Evolutionary conservation across 2,888 invertebrate genomes (phyloP).

Genomic region (Nymphalis urticae): DNA sequence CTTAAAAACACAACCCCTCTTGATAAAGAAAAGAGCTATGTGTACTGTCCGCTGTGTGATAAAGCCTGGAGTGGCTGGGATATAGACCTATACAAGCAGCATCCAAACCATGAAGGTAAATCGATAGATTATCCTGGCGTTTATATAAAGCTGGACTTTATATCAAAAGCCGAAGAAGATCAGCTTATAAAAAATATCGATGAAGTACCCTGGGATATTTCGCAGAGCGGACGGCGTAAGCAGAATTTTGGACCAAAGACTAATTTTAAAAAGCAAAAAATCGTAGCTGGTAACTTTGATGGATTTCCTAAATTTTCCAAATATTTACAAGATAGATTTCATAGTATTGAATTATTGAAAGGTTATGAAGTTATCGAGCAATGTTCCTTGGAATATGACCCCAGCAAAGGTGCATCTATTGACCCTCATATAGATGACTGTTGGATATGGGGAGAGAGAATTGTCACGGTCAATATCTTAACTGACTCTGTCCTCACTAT

Average conservation of each 20-base stretch:
- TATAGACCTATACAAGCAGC: slow-evolving; percentile 79
- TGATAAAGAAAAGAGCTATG: slow-evolving; percentile 82
- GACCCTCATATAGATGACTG: slow-evolving; percentile 99
- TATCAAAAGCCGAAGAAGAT: slow-evolving; percentile 86
- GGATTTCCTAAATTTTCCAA: slow-evolving; percentile 93
- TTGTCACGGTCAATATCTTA: slow-evolving; percentile 94
- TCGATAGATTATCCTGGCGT: slow-evolving; percentile 85
- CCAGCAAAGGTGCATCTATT: slow-evolving; percentile 93
- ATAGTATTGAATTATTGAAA: slow-evolving; percentile 80
- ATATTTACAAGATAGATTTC: slow-evolving; percentile 89
- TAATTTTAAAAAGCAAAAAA: slow-evolving; percentile 96
- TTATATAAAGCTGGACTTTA: slow-evolving; percentile 86
- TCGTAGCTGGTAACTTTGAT: slow-evolving; percentile 88
- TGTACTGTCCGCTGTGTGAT: slow-evolving; percentile 89
- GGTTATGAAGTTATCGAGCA: slow-evolving; percentile 94
- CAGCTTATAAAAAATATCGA: slow-evolving; percentile 87
- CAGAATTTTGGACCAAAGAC: slow-evolving; percentile 99
- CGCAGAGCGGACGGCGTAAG: slow-evolving; percentile 97
- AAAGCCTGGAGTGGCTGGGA: slow-evolving; percentile 90
- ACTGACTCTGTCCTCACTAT: slow-evolving; percentile 92
- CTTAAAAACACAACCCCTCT: slow-evolving; percentile 62
- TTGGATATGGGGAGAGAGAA: slow-evolving; percentile 99
- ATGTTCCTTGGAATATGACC: slow-evolving; percentile 96
- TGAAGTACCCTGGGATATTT: slow-evolving; percentile 91
- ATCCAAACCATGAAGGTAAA: slow-evolving; percentile 85